Base-by-base conservation (phyloP, 2,888 invertebrate species). In the Aspidiotus rigidus region DNA sequence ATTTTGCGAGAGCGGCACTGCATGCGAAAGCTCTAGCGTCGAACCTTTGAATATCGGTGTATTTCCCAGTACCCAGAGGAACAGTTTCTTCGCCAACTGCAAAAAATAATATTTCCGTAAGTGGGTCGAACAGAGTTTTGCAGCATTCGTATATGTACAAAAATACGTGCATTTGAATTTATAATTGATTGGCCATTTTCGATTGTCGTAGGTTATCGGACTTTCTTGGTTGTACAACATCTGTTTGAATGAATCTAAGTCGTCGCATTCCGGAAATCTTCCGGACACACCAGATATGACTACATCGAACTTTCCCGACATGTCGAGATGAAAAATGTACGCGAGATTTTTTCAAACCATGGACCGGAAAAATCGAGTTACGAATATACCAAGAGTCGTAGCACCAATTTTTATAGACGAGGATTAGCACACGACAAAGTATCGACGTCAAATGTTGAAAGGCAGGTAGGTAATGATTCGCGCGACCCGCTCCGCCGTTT, bases 191-290 rank as follows among this genome's bases (percentile, higher is more conserved):
- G 71, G 61, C 72, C 72, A 72, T 49, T 70, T 60, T 53, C 66
- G 69, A 11, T 69, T 61, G n/a, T 72, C 71, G 9, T 66, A 16
- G 13, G 72, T 72, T 11, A 72, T 61, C 5, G 64, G 69, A 44
- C 60, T 71, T n/a, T 61, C 63, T 66, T 73, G 78, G 7, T 66
- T 44, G 15, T 83, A 78, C 15, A 86, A 77, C 72, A 81, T 78
- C 10, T 83, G 77, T 71, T 80, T 79, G 72, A 86, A 83, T 74
- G 85, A 83, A 64, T 81, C 81, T 62, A 85, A 78, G 75, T 82
- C 84, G 64, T 80, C 79, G 5, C 83, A 81, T 76, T 84, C 82
- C 6, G 86, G 86, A 73, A 84, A 83, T 69, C 81, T 75, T 16
- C 81, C 82, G 3, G 81, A 79, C 62, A 82, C 77, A 11, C 83